Percentiles rank a stretch among this genome's conserved stretches.
phyloP scores from a whole-genome alignment of 1,140 invertebrate species.

The Drosophila prosaltans region DNA sequence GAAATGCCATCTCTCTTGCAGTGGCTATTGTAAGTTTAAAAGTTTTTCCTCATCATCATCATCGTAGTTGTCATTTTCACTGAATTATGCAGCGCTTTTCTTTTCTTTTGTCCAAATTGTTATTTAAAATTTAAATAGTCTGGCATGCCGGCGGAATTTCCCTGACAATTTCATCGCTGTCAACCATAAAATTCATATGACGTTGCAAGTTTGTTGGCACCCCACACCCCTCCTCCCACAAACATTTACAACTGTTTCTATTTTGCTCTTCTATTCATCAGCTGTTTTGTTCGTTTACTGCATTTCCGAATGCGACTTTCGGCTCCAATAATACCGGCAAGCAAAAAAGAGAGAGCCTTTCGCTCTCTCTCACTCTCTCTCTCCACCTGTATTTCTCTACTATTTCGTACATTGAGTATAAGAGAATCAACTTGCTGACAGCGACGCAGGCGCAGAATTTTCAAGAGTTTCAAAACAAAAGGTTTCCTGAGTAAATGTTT shows the following conservation, averaged over 20 bases:
- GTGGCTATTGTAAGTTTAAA: conserved; percentile 31
- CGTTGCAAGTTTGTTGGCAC: conserved; percentile 37
- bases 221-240: conserved; percentile 7
- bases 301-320: conserved; percentile 43
- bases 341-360: conserved; percentile 6
- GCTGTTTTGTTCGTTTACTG: conserved; percentile 42
- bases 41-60: conserved; percentile 24
- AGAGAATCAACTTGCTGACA: conserved; percentile 30
- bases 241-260: conserved; percentile 10
- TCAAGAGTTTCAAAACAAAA: neutral
- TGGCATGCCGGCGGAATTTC: conserved; percentile 51
- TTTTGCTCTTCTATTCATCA: conserved; percentile 64
- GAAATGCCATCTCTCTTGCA: conserved; percentile 10
- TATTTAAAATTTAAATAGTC: conserved; percentile 65
- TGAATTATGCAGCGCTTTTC: conserved; percentile 40
- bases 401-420: conserved; percentile 30
- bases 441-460: conserved; percentile 45
- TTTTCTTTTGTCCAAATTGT: conserved; percentile 31
- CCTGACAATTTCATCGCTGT: conserved; percentile 56
- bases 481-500: conserved; percentile 35
- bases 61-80: conserved; percentile 31
- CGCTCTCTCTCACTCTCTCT: conserved; percentile 2
- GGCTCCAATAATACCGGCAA: conserved; percentile 55
- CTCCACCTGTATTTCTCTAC: neutral
- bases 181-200: conserved; percentile 71